Evolutionary conservation across 2,888 invertebrate genomes (phyloP), one percentile per base, ranked within the genome.

Genomic region (Hydrotaea diabolus): DNA sequence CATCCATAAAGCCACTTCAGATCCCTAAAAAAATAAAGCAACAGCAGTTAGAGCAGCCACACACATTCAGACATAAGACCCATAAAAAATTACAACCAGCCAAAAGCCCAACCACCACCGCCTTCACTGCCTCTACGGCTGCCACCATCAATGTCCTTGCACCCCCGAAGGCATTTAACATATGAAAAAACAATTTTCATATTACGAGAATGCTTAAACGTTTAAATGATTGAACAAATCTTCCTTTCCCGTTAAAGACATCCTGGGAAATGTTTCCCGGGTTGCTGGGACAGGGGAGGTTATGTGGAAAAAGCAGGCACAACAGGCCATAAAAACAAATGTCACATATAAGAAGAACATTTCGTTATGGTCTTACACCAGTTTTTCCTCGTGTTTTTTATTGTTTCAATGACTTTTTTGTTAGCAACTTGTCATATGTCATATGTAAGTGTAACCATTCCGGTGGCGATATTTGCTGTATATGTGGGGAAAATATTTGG

Each of bases 301-400:
- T 17, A 15, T 5, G 39, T 13, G 23, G 49, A 39, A 36, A 73
- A 46, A 74, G 43, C 7, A n/a, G n/a, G n/a, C n/a, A n/a, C n/a
- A 64, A 69, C 74, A 75, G 72, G 49, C 86, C 87, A 88, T 89
- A 88, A 88, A 89, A 88, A 88, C 87, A 89, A 89, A 89, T 87
- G 88, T 88, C 89, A 86, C 87, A 86, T 88, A 86, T 80, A 86
- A 80, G 85, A 86, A 86, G 85, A 86, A 86, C 86, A 83, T 81
- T 86, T 84, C 64, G 74, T 85, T 81, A 72, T 83, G 81, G 74
- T 80, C 21, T 55, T 69, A 77, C 69, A 78, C 78, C 78, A 76
- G 36, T 26, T 15, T 21, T 73, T 31, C 31, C 74, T 66, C 53
- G 74, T 21, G 57, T 69, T 78, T 81, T 83, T 81, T 83, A 81